Evolutionary conservation across 2,797 vertebrate species (phyloP).

Genomic region (Pangasius krempfi): DNA sequence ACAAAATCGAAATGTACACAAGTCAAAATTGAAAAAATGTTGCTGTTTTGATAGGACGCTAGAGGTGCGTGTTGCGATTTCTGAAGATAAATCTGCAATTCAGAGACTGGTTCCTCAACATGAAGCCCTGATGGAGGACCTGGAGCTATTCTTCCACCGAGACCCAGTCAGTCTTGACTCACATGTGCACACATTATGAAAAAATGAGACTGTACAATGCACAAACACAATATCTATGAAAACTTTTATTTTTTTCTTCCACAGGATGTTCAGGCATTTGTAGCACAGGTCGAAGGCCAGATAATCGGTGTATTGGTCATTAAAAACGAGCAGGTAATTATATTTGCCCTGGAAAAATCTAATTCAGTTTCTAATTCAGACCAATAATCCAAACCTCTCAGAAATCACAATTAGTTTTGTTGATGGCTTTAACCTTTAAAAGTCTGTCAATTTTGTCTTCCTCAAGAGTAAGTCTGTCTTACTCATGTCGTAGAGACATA

Average conservation of each 20-base stretch:
- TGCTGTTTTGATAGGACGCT: slow-evolving; percentile 71
- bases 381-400: not conserved
- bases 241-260: not conserved
- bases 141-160: slow-evolving; percentile 73
- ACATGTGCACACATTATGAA: not conserved
- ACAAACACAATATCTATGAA: not conserved
- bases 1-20: not conserved
- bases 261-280: slow-evolving; percentile 84
- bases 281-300: slow-evolving; percentile 77
- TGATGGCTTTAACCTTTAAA: not conserved
- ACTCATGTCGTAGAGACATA: not conserved
- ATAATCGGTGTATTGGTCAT: slow-evolving; percentile 83
- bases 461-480: not conserved
- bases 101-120: slow-evolving; percentile 75
- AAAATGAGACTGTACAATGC: not conserved
- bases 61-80: slow-evolving; percentile 75
- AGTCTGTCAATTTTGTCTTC: not conserved
- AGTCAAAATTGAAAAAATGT: not conserved
- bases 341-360: not conserved
- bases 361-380: not conserved
- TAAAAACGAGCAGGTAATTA: slow-evolving; percentile 86
- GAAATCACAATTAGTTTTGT: not conserved
- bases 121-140: slow-evolving; percentile 76
- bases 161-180: slow-evolving; percentile 77
- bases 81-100: slow-evolving; percentile 73